Evolutionary conservation across 2,797 vertebrate genomes (phyloP).

Genomic region (Pseudocheirus occidentalis): DNA sequence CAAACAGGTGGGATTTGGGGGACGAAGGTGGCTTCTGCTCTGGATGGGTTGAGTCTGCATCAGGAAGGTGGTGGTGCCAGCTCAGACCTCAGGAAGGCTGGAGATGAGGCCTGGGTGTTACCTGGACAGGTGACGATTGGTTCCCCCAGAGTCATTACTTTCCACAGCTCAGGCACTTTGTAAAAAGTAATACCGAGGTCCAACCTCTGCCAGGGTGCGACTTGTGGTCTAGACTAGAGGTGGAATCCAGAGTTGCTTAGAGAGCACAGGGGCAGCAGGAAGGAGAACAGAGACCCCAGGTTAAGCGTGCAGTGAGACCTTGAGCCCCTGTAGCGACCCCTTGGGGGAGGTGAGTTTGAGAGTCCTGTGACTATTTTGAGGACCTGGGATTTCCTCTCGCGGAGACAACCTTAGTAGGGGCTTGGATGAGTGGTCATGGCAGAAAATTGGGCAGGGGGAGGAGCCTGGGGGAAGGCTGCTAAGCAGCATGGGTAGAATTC

Average conservation of each 20-base stretch:
- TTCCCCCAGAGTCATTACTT: background rate
- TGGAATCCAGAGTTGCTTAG: background rate
- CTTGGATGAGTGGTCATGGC: background rate
- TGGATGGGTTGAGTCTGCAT: background rate
- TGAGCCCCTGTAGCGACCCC: background rate
- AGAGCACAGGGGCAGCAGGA: background rate
- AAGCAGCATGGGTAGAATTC: background rate
- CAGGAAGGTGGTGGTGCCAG: background rate
- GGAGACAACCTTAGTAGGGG: background rate
- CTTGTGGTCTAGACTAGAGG: background rate
- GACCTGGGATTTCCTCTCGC: background rate
- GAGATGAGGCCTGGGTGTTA: background rate
- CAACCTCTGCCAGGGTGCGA: too few relatives aligned
- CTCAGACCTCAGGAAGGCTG: background rate
- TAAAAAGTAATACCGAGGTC: too few relatives aligned
- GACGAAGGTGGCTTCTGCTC: background rate
- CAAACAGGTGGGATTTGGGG: background rate
- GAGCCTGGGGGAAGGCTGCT: background rate
- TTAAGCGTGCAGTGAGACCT: too few relatives aligned
- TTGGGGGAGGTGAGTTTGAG: background rate
- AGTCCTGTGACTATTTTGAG: too few relatives aligned
- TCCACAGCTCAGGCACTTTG: background rate
- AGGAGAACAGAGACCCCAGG: background rate
- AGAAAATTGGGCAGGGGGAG: background rate
- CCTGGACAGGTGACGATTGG: background rate